Evolutionary conservation across 2,113 vertebrate genomes (phyloP), one percentile per base, ranked within the genome.

Genomic region (Grus americana): DNA sequence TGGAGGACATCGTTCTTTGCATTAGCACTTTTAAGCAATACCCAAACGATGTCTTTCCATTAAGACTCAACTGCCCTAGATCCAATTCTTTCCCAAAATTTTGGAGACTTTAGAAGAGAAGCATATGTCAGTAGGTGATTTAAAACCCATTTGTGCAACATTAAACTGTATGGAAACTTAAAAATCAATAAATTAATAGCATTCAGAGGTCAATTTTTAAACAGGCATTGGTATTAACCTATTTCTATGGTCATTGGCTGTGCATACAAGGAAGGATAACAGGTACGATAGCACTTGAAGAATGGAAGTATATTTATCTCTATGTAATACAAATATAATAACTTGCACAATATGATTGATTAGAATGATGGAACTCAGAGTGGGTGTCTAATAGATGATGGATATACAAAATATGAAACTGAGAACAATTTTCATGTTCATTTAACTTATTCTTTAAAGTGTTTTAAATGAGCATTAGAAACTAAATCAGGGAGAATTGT

Each of bases 391-490:
- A 88, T 29, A 74, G 80, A 78, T 94, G 88, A 93, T 92, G 70
- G 76, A 96, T 92, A 79, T 89, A 57, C 49, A 68, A 91, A 95
- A 92, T 88, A 80, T 44, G 75, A 83, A 92, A 66, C 47, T 42
- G 68, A 88, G 88, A 93, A 91, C 30, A 81, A 86, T 95, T 94
- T 97, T 95, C 80, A 75, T 82, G 91, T 94, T 94, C 88, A 92
- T 92, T 97, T 96, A 93, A 95, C 73, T 92, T 86, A 49, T 90
- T 90, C 67, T 85, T 92, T 82, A 38, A 93, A 95, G 73, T 91
- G 34, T 92, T 94, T 95, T 91, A 95, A 94, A 91, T 95, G 2
- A 79, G 18, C 81, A 54, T 89, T 93, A 79, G 83, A 91, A 89
- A 50, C 66, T 85, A 75, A 93, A 94, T 89, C 79, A 80, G 34